A percentile compares a stretch with the other conserved stretches of the same genome.
phyloP scores from a whole-genome alignment of 2,888 invertebrate genomes.

The Oscheius sp. region DNA sequence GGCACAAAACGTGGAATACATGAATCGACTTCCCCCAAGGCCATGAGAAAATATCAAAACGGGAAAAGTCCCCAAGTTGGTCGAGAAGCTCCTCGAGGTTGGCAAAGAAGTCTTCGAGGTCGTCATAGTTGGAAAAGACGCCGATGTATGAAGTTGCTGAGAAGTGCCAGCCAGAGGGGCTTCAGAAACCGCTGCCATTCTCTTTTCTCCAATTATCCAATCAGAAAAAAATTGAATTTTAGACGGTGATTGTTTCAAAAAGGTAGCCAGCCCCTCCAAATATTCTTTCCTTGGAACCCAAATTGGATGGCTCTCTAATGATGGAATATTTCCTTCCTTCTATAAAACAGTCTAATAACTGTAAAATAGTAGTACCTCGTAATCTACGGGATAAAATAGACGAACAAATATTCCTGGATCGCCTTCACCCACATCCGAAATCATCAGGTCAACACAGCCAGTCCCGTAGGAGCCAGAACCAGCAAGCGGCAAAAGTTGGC shows the following conservation, averaged over 20 bases:
- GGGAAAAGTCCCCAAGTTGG: constrained; percentile 73
- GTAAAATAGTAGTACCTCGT: constrained; percentile 56
- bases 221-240: constrained; percentile 67
- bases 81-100: constrained; percentile 61
- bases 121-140: constrained; percentile 35
- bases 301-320: background rate
- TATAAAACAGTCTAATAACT: background rate
- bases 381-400: constrained; percentile 78
- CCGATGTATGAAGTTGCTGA: constrained; percentile 7
- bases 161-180: constrained; percentile 27
- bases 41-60: constrained; percentile 81
- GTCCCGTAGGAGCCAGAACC: constrained; percentile 72
- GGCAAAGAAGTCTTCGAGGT: constrained; percentile 33
- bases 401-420: constrained; percentile 78
- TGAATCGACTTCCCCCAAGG: constrained; percentile 79
- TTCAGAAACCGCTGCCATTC: constrained; percentile 32
- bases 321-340: constrained; percentile 71
- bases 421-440: constrained; percentile 74
- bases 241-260: constrained; percentile 70
- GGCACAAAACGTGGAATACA: constrained; percentile 79
- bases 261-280: constrained; percentile 76
- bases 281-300: constrained; percentile 76
- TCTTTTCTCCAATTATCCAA: constrained; percentile 67
- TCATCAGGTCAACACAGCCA: constrained; percentile 79
- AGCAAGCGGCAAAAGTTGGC: constrained; percentile 43